These are phyloP conservation scores for Felis chaus DNA, from an alignment of 2,113 vertebrate species.

Conservation along the genomic window DNA sequence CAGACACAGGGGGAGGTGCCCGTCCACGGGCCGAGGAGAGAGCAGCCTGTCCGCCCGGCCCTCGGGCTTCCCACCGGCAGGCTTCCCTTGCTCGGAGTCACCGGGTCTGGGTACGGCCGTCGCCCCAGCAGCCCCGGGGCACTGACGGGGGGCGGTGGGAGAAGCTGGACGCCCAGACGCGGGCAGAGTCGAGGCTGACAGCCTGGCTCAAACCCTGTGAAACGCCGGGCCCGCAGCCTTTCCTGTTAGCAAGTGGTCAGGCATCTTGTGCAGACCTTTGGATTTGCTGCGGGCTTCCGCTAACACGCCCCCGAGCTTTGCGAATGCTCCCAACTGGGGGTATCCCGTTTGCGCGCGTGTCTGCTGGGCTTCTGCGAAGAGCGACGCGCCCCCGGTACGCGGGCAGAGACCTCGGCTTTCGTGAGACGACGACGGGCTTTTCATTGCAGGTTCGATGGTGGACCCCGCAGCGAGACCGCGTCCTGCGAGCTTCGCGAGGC, in stretches of 20 bases:
- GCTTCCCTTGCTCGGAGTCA: accelerated
- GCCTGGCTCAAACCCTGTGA: not conserved
- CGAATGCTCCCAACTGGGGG: not conserved
- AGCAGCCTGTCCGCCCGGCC: not conserved
- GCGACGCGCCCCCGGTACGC: not conserved
- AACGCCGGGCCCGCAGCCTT: not conserved
- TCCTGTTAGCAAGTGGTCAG: accelerated
- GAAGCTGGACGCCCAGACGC: not conserved
- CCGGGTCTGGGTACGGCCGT: not conserved
- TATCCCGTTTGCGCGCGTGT: accelerated
- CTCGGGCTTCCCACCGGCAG: not conserved
- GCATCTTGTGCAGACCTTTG: not conserved
- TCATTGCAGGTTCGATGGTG: accelerated
- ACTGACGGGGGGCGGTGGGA: not conserved
- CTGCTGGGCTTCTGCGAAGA: not conserved
- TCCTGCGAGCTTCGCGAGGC: no score
- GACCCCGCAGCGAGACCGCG: not conserved
- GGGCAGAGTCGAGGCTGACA: not conserved
- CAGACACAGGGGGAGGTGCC: not conserved
- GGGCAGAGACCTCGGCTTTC: not conserved
- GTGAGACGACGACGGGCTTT: accelerated
- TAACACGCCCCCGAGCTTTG: not conserved
- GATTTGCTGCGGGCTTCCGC: not conserved
- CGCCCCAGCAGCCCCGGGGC: not conserved
- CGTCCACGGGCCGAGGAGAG: not conserved